Base-by-base conservation (phyloP, 2,797 vertebrate species). In the Hipposideros larvatus region DNA sequence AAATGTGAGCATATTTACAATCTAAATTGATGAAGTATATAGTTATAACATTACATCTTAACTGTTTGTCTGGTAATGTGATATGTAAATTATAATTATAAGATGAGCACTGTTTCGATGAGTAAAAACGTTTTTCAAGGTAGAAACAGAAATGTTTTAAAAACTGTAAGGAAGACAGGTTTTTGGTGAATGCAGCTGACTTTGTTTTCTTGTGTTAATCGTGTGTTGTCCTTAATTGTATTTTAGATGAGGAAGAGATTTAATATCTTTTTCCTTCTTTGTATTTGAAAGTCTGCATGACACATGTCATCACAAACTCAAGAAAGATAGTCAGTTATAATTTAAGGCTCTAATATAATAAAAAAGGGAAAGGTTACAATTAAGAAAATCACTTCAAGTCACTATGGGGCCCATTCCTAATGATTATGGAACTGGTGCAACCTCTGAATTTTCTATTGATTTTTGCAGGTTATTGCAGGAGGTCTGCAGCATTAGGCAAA, bases 331-430 rank as follows among this genome's bases (percentile, higher is more conserved):
- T 93, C 65, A 91, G 37, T 93, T 91, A 84, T 94, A 94, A 93
- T 90, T 96, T 97, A 94, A 94, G 11, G 34, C 63, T 95, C 92
- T 95, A 85, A 65, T 73, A 48, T 94, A 97, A 95, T 86, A 24
- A 91, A 78, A 92, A 87, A 37, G 46, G 22, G 59, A 95, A 77
- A 97, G 92, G 95, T 93, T 95, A 92, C 48, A 97, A 96, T 96
- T 97, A 95, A 94, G 93, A 83, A 88, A 97, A 94, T 95, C 43
- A 80, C 55, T 92, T 80, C 2, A 63, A 87, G 53, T 95, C 92
- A 87, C 87, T 68, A 61, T 70, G 94, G 65, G 82, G 65, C 65
- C 85, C 88, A 11, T 71, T 96, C 18, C 71, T 94, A 86, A 94
- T 51, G 82, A 68, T 26, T 86, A 9, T 65, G 15, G 77, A 93